These are phyloP conservation scores for Heliopora coerulea DNA, from an alignment of 92 coral and sea anemone genomes.

Conservation along the genomic window DNA sequence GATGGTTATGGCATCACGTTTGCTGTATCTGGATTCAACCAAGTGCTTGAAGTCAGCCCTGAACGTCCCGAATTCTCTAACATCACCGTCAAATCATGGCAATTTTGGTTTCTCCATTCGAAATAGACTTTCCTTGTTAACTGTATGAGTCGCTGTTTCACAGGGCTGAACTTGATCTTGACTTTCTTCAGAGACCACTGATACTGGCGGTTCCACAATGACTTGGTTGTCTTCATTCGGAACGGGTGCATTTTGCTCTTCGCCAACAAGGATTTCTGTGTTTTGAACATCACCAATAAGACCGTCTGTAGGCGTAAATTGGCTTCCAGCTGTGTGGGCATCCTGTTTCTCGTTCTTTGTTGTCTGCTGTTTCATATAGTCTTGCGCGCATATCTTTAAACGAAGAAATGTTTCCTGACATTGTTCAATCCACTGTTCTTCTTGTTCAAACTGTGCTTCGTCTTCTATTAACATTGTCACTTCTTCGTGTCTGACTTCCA, in stretches of 20 bases:
- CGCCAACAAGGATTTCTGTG: too few relatives aligned
- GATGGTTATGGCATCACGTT: constrained; percentile 52
- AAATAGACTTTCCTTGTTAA: neutral
- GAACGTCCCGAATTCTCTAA: constrained; percentile 46
- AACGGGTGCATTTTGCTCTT: too few relatives aligned
- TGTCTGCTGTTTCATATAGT: constrained; percentile 12
- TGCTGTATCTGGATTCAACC: constrained; percentile 44
- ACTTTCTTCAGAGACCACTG: too few relatives aligned
- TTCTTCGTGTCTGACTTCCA: constrained; percentile 17
- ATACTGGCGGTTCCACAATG: too few relatives aligned
- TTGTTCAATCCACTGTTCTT: constrained; percentile 13
- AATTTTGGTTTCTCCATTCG: constrained; percentile 55
- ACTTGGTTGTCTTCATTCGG: too few relatives aligned
- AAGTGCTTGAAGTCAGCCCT: constrained; percentile 58
- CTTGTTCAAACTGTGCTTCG: constrained; percentile 27
- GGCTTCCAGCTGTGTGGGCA: neutral
- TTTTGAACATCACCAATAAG: too few relatives aligned
- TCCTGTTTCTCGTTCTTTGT: neutral
- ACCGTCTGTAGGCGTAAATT: neutral
- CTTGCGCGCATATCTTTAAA: constrained; percentile 7
- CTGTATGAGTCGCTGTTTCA: neutral
- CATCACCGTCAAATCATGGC: constrained; percentile 51
- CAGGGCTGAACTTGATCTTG: too few relatives aligned
- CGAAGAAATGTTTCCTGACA: constrained; percentile 23
- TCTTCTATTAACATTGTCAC: constrained; percentile 17